A percentile compares a stretch with the other conserved stretches of the same genome.
phyloP scores from a whole-genome alignment of 2,888 invertebrate species.

The Eulithis prunata region DNA sequence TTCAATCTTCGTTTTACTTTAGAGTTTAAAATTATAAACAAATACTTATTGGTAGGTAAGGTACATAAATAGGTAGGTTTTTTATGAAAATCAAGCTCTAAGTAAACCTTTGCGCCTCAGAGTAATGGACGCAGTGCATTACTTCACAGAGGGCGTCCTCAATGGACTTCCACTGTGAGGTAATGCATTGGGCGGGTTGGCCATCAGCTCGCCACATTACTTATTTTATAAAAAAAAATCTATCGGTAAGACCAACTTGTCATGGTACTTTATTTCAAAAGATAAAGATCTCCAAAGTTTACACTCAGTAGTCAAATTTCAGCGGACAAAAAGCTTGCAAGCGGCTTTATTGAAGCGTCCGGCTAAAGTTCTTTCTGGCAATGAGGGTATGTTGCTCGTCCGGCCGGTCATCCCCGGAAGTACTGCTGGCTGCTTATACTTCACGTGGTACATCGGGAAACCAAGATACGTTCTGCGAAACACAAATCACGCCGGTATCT shows the following conservation, averaged over 20 bases:
- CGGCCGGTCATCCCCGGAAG: constrained; percentile 80
- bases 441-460: constrained; percentile 83
- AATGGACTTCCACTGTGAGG: too few relatives aligned
- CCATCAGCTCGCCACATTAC: too few relatives aligned
- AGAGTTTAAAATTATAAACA: constrained; percentile 46
- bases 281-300: neutral
- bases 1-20: constrained; percentile 85
- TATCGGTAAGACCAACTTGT: too few relatives aligned
- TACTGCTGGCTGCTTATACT: constrained; percentile 85
- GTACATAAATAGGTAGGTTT: too few relatives aligned
- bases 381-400: constrained; percentile 75
- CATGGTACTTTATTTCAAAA: constrained; percentile 12
- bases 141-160: too few relatives aligned
- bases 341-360: constrained; percentile 83
- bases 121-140: too few relatives aligned
- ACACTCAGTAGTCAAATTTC: neutral
- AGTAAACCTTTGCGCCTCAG: too few relatives aligned
- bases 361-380: constrained; percentile 83
- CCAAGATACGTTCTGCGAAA: constrained; percentile 78
- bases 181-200: too few relatives aligned
- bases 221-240: too few relatives aligned
- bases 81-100: too few relatives aligned
- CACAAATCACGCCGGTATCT: neutral
- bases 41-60: too few relatives aligned
- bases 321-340: constrained; percentile 80